Base-by-base conservation (phyloP, 1,140 invertebrate species). In the Zaprionus ghesquierei region DNA sequence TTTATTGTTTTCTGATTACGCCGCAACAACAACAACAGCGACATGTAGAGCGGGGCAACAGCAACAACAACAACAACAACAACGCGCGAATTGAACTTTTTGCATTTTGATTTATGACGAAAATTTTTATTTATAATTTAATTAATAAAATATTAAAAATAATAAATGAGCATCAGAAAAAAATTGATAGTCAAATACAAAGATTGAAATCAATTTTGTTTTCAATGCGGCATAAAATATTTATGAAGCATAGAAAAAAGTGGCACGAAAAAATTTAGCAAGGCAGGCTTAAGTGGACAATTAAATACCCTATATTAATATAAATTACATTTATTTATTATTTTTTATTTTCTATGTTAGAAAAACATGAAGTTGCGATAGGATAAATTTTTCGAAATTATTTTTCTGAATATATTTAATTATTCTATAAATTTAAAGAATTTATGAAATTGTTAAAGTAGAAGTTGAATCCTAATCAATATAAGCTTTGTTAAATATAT, bases 1-100 rank as follows among this genome's bases (percentile, higher is more conserved):
- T 89, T 87, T 89, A 86, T 87, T 89, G 81, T 81, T 78, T 87
- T 85, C 75, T 86, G 81, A 85, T 85, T 85, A 86, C 79, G 72
- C 38, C 18, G 15, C 60, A 55, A 49, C 22, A 58, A 46, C 5
- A 27, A 25, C 2, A 55, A 18, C 22, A 23, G 15, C 27, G 38
- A 41, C 31, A 63, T 44, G 38, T 38, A 53, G 41, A n/a, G n/a
- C n/a, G n/a, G n/a, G 38, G 58, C 65, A 49, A 49, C 44, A 41
- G 13, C 18, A 49, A 4, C 12, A 22, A 12, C 29, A 31, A 25
- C 27, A 49, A 53, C 25, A 50, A 27, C 10, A 9, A 49, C 20
- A 12, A n/a, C n/a, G 15, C 12, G 44, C n/a, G 25, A 15, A 9
- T 8, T 20, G 15, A 64, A 6, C 22, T 44, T 53, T 58, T 25